Percentiles rank a stretch among this genome's conserved stretches.
phyloP scores from a whole-genome alignment of 2,113 vertebrate genomes.

The Lasiurus borealis region DNA sequence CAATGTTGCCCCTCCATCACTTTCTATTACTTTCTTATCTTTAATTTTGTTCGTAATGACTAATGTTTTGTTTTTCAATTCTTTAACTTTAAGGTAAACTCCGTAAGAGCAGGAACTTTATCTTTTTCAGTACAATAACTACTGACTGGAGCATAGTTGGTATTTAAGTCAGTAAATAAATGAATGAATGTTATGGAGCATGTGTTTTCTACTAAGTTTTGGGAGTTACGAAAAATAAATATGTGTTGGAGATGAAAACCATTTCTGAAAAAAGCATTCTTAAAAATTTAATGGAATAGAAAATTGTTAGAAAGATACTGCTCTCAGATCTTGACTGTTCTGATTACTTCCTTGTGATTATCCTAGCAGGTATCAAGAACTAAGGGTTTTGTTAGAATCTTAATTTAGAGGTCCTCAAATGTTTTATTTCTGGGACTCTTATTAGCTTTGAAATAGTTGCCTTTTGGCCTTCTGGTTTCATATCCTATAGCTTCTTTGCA shows the following conservation, averaged over 20 bases:
- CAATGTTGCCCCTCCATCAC: neutral
- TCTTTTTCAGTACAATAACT: neutral
- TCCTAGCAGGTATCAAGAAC: neutral
- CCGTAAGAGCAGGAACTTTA: neutral
- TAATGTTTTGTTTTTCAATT: neutral
- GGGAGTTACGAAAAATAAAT: neutral
- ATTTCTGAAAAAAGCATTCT: constrained; percentile 3
- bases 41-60: constrained; percentile 11
- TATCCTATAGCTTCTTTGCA: neutral
- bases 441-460: neutral
- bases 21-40: neutral
- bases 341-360: constrained; percentile 17
- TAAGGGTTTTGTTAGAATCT: neutral
- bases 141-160: neutral
- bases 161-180: constrained; percentile 9
- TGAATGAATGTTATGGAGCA: neutral
- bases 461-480: constrained; percentile 26
- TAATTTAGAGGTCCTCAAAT: constrained; percentile 16
- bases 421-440: constrained; percentile 44
- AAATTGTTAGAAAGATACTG: neutral
- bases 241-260: constrained; percentile 15
- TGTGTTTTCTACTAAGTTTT: constrained; percentile 22
- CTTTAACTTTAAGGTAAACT: constrained; percentile 28
- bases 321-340: neutral
- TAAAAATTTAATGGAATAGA: neutral